Percentiles rank a stretch among this genome's conserved stretches.
Conservation (phyloP, 2,113 vertebrate species). For the Larimichthys polyactis region DNA sequence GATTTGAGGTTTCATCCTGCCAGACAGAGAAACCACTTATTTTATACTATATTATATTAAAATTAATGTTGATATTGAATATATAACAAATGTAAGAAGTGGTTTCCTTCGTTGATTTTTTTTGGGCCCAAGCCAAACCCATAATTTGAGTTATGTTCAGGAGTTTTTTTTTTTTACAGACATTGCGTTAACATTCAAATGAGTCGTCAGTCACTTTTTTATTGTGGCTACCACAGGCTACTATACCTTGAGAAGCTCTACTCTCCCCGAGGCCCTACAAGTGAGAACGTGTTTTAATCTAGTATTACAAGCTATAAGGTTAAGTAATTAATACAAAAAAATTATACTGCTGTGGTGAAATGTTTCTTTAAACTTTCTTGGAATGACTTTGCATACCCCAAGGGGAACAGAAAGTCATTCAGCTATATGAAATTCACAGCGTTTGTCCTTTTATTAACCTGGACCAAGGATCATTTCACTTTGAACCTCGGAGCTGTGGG, state of each 20-base stretch:
- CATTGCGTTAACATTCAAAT: background rate
- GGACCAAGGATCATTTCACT: slow-evolving; percentile 40
- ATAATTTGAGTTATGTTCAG: background rate
- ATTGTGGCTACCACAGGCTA: background rate
- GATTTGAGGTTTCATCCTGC: background rate
- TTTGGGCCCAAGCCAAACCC: background rate
- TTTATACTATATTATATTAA: background rate
- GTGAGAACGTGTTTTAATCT: background rate
- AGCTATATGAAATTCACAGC: background rate
- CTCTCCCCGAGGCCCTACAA: background rate
- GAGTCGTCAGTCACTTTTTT: background rate
- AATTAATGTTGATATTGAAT: background rate
- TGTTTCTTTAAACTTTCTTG: slow-evolving; percentile 19
- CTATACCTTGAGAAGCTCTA: background rate
- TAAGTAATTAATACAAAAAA: slow-evolving; percentile 6
- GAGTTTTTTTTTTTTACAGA: background rate
- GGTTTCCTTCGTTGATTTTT: background rate
- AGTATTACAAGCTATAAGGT: background rate
- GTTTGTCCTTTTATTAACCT: slow-evolving; percentile 49
- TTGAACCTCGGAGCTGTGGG: slow-evolving; percentile 39
- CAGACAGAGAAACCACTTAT: too few relatives aligned
- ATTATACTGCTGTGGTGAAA: background rate
- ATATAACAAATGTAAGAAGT: background rate
- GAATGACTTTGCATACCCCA: slow-evolving; percentile 26
- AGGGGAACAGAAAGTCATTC: slow-evolving; percentile 10